These are phyloP conservation scores for Epiperipatus broadwayi DNA, from an alignment of 2,888 invertebrate genomes.

Conservation along the genomic window DNA sequence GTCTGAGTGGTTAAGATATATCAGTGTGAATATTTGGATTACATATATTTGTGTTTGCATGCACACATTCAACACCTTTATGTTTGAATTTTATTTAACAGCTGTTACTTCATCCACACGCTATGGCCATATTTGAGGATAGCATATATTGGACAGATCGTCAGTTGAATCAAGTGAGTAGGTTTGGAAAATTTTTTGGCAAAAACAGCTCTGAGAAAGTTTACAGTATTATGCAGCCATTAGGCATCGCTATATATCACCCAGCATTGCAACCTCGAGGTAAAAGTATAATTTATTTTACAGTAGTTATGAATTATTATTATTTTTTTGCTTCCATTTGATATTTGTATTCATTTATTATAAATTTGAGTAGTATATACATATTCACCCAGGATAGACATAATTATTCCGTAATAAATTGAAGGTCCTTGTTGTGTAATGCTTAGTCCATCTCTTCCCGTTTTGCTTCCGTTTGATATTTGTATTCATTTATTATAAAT, in stretches of 20 bases:
- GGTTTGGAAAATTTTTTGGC: slow-evolving; percentile 82
- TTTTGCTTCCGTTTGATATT: slow-evolving; percentile 6
- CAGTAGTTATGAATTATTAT: background rate
- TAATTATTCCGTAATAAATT: too few relatives aligned
- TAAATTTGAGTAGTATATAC: background rate
- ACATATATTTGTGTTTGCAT: slow-evolving; percentile 28
- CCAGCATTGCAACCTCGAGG: slow-evolving; percentile 64
- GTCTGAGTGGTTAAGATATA: too few relatives aligned
- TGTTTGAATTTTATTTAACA: slow-evolving; percentile 36
- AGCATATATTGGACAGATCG: slow-evolving; percentile 90
- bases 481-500: slow-evolving; percentile 4
- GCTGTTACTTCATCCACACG: slow-evolving; percentile 85
- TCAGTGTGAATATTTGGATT: background rate
- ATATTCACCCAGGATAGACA: too few relatives aligned
- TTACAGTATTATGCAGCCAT: slow-evolving; percentile 81
- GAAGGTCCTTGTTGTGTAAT: too few relatives aligned
- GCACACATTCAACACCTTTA: slow-evolving; percentile 43
- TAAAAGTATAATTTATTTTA: slow-evolving; percentile 18
- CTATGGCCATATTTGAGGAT: slow-evolving; percentile 82
- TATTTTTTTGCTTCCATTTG: slow-evolving; percentile 6
- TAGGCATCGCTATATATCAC: slow-evolving; percentile 87
- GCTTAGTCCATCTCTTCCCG: too few relatives aligned
- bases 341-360: slow-evolving; percentile 4
- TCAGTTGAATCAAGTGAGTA: slow-evolving; percentile 71
- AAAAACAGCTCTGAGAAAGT: slow-evolving; percentile 71